phyloP scores from a whole-genome alignment of 2,888 invertebrate genomes.

The Melieria crassipennis region DNA sequence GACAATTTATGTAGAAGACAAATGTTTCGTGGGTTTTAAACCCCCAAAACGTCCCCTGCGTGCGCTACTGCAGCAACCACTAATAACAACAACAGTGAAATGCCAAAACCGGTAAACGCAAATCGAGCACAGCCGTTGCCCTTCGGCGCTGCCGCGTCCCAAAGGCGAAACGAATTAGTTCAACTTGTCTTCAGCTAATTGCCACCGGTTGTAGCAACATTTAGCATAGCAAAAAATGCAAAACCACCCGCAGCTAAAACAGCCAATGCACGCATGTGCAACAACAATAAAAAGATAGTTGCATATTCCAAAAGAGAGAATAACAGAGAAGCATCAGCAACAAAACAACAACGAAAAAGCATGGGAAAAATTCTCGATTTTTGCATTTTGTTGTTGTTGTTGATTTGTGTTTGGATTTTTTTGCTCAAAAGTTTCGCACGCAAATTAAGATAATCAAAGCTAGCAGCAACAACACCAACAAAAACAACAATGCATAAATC shows the following conservation, averaged over 20 bases:
- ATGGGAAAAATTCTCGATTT: conserved; percentile 22
- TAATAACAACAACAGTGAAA: too few relatives aligned
- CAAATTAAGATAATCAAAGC: conserved; percentile 64
- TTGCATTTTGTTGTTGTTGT: background rate
- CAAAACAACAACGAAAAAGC: conserved; percentile 9
- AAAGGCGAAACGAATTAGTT: conserved; percentile 39
- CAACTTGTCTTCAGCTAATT: conserved; percentile 38
- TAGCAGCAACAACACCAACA: conserved; percentile 32
- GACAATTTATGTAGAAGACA: too few relatives aligned
- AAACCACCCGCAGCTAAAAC: conserved; percentile 23
- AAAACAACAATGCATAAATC: conserved; percentile 33
- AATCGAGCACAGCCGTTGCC: background rate
- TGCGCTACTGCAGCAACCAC: too few relatives aligned
- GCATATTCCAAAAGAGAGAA: background rate
- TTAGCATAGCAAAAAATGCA: background rate
- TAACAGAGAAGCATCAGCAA: background rate
- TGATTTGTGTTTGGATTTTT: background rate
- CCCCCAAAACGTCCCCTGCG: too few relatives aligned
- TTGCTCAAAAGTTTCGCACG: conserved; percentile 59
- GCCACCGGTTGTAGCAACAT: conserved; percentile 20
- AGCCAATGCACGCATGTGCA: conserved; percentile 28
- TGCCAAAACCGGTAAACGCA: background rate
- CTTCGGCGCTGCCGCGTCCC: conserved; percentile 15
- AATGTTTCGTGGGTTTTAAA: too few relatives aligned
- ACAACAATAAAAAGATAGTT: conserved; percentile 4